Evolutionary conservation across 2,888 invertebrate genomes (phyloP).

Genomic region (Nemoura dubitans): DNA sequence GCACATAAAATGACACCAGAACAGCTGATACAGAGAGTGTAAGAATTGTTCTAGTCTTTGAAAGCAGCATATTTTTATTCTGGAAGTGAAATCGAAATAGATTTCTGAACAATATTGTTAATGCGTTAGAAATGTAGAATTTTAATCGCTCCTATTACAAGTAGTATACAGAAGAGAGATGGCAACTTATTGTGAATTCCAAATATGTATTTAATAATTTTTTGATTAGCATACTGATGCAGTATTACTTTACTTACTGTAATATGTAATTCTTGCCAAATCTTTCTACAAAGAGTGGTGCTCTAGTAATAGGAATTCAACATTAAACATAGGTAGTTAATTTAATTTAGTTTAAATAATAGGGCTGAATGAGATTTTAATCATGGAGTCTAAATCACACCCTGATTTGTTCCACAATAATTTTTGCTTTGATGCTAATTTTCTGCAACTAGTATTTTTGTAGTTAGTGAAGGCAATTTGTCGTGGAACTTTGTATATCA

Average conservation of each 20-base stretch:
- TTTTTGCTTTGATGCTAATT: too few relatives aligned
- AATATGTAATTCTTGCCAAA: not conserved
- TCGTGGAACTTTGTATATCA: too few relatives aligned
- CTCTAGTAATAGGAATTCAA: not conserved
- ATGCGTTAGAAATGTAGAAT: too few relatives aligned
- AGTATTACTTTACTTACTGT: not conserved
- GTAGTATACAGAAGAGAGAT: too few relatives aligned
- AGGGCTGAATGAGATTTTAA: too few relatives aligned
- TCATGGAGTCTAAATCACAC: too few relatives aligned
- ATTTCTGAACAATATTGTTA: not conserved
- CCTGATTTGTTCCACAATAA: too few relatives aligned
- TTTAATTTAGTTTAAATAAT: not conserved
- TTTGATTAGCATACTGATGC: not conserved
- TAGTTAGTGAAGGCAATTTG: too few relatives aligned
- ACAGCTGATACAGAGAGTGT: not conserved
- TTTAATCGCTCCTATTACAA: too few relatives aligned
- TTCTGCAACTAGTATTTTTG: too few relatives aligned
- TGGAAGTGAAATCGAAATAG: not conserved
- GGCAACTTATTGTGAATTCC: not conserved
- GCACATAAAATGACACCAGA: too few relatives aligned
- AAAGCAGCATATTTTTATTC: not conserved
- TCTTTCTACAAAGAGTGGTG: not conserved
- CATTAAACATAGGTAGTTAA: constrained; percentile 26
- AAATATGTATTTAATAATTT: not conserved
- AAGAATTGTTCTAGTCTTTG: not conserved